These are phyloP conservation scores for Sarcophaga caerulescens DNA, from an alignment of 2,888 invertebrate species.

Conservation along the genomic window DNA sequence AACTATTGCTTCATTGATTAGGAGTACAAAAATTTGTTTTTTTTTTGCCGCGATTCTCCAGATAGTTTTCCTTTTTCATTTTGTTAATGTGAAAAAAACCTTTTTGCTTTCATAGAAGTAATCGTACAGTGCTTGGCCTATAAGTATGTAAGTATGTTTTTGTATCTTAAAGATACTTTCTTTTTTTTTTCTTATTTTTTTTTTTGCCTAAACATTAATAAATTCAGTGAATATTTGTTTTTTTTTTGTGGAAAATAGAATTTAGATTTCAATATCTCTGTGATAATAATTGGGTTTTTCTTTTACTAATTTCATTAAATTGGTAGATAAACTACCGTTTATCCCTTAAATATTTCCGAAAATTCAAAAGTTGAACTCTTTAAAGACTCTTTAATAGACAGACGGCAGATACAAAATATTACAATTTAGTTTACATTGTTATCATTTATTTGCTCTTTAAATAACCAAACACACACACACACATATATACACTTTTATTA, in stretches of 20 bases:
- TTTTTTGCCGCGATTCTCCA: no score
- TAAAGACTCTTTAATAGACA: neutral
- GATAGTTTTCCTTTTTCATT: no score
- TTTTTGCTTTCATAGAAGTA: no score
- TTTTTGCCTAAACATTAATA: no score
- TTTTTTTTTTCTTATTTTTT: no score
- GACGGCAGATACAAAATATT: neutral
- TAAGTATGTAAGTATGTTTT: neutral
- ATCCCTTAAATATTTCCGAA: slow-evolving; percentile 48
- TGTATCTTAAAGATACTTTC: slow-evolving; percentile 38
- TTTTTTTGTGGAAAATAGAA: no score
- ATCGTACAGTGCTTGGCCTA: neutral
- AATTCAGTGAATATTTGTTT: no score
- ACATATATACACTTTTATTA: neutral
- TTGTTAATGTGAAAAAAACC: no score
- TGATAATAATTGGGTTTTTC: neutral
- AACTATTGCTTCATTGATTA: no score
- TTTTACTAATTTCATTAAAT: slow-evolving; percentile 17
- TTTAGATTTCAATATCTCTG: neutral
- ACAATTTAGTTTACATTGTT: neutral
- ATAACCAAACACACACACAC: slow-evolving; percentile 7
- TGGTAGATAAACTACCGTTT: slow-evolving; percentile 50
- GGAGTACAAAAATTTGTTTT: no score
- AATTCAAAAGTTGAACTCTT: slow-evolving; percentile 37
- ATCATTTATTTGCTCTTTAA: neutral